phyloP scores from a whole-genome alignment of 2,797 vertebrate species.

The Euphonia xanthogaster region DNA sequence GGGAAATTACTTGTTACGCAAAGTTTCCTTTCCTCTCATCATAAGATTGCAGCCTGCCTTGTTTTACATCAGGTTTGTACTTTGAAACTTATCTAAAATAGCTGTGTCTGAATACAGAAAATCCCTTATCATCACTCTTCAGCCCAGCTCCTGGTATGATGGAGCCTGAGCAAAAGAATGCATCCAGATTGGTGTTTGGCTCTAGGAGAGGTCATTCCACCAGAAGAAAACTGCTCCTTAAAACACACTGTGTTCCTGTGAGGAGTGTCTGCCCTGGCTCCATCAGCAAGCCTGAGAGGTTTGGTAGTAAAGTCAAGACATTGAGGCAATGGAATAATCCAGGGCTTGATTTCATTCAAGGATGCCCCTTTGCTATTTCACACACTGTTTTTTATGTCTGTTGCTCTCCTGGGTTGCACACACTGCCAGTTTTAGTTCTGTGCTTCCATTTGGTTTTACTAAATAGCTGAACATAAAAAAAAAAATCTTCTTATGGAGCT shows the following conservation, averaged over 20 bases:
- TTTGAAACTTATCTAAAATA: background rate
- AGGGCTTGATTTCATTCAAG: background rate
- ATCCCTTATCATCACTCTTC: background rate
- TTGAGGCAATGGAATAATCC: background rate
- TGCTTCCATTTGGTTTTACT: background rate
- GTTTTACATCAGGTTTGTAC: background rate
- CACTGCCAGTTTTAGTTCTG: background rate
- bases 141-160: background rate
- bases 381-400: background rate
- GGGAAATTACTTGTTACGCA: background rate
- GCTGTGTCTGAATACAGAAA: background rate
- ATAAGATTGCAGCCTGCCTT: background rate
- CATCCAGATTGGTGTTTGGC: background rate
- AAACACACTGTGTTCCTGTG: rapidly evolving
- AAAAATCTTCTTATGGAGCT: background rate
- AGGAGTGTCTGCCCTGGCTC: background rate
- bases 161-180: background rate
- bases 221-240: background rate
- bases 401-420: background rate
- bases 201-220: background rate
- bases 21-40: background rate
- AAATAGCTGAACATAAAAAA: background rate
- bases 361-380: background rate
- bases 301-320: background rate
- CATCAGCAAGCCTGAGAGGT: background rate